Base-by-base conservation (phyloP, 2,888 invertebrate genomes). In the Helobdella robusta region DNA sequence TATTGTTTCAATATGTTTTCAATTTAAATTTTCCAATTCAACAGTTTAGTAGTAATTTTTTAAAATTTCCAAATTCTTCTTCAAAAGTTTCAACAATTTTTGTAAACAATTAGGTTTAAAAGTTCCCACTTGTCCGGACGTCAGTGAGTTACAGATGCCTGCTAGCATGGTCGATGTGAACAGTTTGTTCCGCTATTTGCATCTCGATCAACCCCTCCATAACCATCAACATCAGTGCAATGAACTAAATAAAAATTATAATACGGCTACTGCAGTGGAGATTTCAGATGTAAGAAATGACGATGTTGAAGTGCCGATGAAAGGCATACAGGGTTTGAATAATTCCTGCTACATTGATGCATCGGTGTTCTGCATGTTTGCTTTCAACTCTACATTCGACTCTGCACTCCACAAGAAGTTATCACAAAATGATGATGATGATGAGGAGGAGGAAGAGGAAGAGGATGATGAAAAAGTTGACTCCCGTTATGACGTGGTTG, bases 351-450 rank as follows among this genome's bases (percentile, higher is more conserved):
- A 32, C 54, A 28, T 54, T 5, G 54, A 54, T 18, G 15, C 23
- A 3, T 32, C 32, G 11, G 32, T 54, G 18, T 54, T 54, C 23
- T 32, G 54, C 28, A 54, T 54, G 54, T 54, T 54, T 23, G 54
- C 54, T 23, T 54, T 54, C 54, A 54, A 28, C 5, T 32, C 28
- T 23, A 32, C 32, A 15, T 54, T 54, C n/a, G 54, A 54, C 54
- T 54, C 11, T 23, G 30, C 32, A 4, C 54, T 54, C 6, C 54
- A 54, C n/a, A 11, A 32, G 11, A 54, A 54, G 18, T 32, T 54
- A 18, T 54, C 32, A 28, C 28, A 23, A 28, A 28, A 54, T 11
- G 54, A 32, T 54, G 8, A 6, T 50, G 5, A 6, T 11, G n/a
- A n/a, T n/a, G n/a, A n/a, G n/a, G n/a, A n/a, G n/a, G n/a, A n/a